Evolutionary conservation across 1,140 invertebrate species (phyloP).

Genomic region (Drosophila sulfurigaster): DNA sequence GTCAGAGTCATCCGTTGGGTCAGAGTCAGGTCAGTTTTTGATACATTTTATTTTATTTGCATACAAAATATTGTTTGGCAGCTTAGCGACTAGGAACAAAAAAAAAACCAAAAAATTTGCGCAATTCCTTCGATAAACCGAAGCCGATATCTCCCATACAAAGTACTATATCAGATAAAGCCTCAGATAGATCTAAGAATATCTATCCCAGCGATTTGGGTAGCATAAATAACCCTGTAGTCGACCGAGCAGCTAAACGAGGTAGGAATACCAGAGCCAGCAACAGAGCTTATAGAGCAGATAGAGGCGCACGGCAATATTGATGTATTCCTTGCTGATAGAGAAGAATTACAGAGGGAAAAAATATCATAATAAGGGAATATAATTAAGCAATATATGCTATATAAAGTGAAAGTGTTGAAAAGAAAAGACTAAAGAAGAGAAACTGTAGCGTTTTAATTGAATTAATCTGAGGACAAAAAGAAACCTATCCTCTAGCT

Average conservation of each 20-base stretch:
- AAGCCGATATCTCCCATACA: neutral
- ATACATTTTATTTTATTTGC: neutral
- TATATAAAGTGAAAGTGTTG: too few relatives aligned
- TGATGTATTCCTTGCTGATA: slow-evolving; percentile 55
- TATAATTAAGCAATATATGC: too few relatives aligned
- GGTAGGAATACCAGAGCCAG: slow-evolving; percentile 55
- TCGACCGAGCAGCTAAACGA: slow-evolving; percentile 9
- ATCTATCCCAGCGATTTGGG: neutral
- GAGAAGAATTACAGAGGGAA: neutral
- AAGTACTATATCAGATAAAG: neutral
- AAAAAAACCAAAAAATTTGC: slow-evolving; percentile 13
- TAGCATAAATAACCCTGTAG: neutral
- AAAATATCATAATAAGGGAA: neutral
- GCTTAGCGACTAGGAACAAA: neutral
- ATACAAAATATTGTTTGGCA: too few relatives aligned
- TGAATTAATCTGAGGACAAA: too few relatives aligned
- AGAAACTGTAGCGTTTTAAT: too few relatives aligned
- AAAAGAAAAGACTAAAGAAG: too few relatives aligned
- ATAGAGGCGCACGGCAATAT: slow-evolving; percentile 45
- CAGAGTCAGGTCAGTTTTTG: slow-evolving; percentile 59
- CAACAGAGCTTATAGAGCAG: slow-evolving; percentile 67
- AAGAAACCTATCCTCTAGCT: too few relatives aligned
- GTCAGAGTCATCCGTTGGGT: slow-evolving; percentile 58
- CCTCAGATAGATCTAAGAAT: neutral
- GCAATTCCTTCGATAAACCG: slow-evolving; percentile 1